These are phyloP conservation scores for Bradypus variegatus DNA, from an alignment of 2,797 vertebrate species.

Conservation along the genomic window DNA sequence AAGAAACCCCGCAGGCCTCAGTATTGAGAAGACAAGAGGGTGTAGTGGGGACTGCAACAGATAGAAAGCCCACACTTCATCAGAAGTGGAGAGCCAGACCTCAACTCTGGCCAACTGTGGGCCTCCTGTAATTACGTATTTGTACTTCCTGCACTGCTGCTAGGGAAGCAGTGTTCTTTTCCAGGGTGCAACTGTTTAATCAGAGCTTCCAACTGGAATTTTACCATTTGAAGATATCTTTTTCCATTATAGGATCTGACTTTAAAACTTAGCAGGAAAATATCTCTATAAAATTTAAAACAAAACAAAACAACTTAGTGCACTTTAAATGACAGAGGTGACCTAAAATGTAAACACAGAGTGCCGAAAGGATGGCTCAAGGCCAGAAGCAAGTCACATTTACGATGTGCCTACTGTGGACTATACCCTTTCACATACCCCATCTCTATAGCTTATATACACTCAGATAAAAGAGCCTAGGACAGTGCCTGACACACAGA, in stretches of 20 bases:
- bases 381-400: not conserved
- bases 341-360: not conserved
- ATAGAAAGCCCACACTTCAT: not conserved
- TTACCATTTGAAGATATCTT: not conserved
- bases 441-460: not conserved
- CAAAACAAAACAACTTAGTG: not conserved
- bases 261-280: not conserved
- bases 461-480: not conserved
- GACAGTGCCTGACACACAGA: not conserved
- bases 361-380: not conserved
- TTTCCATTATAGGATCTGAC: not conserved
- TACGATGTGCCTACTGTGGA: accelerated
- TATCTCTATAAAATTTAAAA: not conserved
- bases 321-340: not conserved
- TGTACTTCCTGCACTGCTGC: not conserved
- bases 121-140: not conserved
- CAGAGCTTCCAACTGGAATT: not conserved
- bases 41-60: too few species aligned
- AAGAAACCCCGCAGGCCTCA: not conserved
- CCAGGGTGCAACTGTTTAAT: not conserved
- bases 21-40: not conserved
- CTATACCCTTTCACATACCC: not conserved
- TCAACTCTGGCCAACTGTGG: not conserved
- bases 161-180: not conserved
- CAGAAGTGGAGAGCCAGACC: not conserved